Evolutionary conservation across 1,140 invertebrate species (phyloP).

Genomic region (Potamilus streckersoni): DNA sequence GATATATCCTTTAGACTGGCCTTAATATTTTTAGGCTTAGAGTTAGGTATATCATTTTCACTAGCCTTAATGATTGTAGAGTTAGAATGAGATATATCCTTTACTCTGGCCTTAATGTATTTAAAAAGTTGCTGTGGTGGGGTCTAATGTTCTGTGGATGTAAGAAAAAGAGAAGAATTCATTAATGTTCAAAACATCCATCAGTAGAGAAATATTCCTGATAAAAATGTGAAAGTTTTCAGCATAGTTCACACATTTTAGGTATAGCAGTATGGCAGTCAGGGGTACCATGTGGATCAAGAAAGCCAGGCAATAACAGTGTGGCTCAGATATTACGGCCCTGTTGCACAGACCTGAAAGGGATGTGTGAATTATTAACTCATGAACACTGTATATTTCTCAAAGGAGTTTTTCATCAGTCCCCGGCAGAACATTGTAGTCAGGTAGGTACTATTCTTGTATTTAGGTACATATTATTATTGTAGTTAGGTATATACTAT

Average conservation of each 20-base stretch:
- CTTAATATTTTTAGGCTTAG: no score
- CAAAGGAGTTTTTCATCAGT: constrained; percentile 39
- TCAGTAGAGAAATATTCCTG: background rate
- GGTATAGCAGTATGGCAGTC: constrained; percentile 46
- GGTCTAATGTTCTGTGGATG: background rate
- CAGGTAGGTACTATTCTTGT: constrained; percentile 32
- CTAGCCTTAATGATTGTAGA: no score
- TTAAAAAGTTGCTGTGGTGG: background rate
- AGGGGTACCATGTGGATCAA: constrained; percentile 35
- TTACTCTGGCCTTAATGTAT: background rate
- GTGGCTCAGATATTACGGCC: constrained; percentile 47
- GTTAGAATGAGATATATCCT: background rate
- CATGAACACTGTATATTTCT: constrained; percentile 55
- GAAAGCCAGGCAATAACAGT: constrained; percentile 35
- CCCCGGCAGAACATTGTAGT: constrained; percentile 48
- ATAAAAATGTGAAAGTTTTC: background rate
- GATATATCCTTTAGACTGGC: no score
- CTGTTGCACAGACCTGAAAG: constrained; percentile 45
- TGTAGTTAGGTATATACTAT: no score
- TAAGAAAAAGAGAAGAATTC: background rate
- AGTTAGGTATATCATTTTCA: no score
- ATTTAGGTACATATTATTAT: no score
- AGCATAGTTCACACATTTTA: constrained; percentile 10
- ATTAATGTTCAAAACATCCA: background rate
- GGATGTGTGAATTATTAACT: constrained; percentile 45